Evolutionary conservation across 2,888 invertebrate genomes (phyloP), one percentile per base, ranked within the genome.

Genomic region (Drosophila anceps): DNA sequence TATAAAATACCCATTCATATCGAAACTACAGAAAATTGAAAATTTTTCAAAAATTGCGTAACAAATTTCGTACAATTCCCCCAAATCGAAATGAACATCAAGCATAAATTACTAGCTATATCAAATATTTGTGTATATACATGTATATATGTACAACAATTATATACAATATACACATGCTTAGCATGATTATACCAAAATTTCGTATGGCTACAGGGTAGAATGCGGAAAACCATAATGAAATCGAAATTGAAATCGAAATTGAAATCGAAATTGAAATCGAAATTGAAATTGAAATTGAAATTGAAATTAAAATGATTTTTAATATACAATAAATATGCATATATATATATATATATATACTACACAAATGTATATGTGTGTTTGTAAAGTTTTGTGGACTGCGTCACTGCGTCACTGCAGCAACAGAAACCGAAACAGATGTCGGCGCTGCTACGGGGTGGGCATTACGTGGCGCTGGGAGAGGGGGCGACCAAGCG

Each of bases 211-310:
- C 35, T 20, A 24, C 27, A 61, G 66, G 33, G 37, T 53, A 31
- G 51, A 46, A 54, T 33, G 37, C 37, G 61, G 31, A 50, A 24
- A 51, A 39, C 31, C 39, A 31, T 27, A 64, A 58, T 61, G 54
- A 64, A 70, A 78, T 58, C 33, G 54, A 67, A 69, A 79, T 63
- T n/a, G 64, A 80, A 70, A 78, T 53, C 15, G 64, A 80, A 77
- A 80, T 66, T 29, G 53, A 68, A 78, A 62, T n/a, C n/a, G 53
- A 53, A 53, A 53, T 64, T 33, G 35, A 76, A 81, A 81, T 67
- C 46, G 62, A 64, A 74, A 63, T 78, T n/a, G n/a, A n/a, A n/a
- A 80, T 66, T 29, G 53, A 68, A 78, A 62, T n/a, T 27, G 53
- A 53, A 53, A 53, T 64, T 33, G 35, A 76, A 81, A 81, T 67